A percentile compares a stretch with the other conserved stretches of the same genome.
These are phyloP conservation scores for Apotomis betuletana DNA, from an alignment of 2,888 invertebrate genomes.

Conservation along the genomic window DNA sequence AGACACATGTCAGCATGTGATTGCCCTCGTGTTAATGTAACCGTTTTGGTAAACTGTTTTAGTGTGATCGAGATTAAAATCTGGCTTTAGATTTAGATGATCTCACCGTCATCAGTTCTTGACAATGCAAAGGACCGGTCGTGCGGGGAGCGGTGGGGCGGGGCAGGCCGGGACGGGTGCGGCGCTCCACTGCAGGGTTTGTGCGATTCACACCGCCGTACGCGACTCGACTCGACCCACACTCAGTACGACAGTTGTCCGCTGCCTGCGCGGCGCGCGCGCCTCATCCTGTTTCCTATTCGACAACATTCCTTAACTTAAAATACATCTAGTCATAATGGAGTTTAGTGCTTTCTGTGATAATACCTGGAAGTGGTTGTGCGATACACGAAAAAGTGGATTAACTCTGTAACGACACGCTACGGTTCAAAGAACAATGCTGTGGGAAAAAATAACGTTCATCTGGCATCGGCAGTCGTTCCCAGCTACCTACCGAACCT, in stretches of 20 bases:
- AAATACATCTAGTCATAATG: conserved; percentile 66
- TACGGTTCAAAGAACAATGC: conserved; percentile 83
- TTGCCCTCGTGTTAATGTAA: background rate
- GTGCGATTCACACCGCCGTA: conserved; percentile 68
- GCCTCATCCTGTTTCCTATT: conserved; percentile 55
- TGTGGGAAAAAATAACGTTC: conserved; percentile 85
- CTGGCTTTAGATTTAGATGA: conserved; percentile 75
- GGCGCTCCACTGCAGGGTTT: conserved; percentile 72
- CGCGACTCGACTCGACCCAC: conserved; percentile 59
- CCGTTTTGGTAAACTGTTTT: conserved; percentile 38
- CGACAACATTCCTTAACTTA: conserved; percentile 63
- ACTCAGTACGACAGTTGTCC: conserved; percentile 74
- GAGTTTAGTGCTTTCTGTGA: conserved; percentile 56
- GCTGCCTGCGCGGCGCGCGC: conserved; percentile 79
- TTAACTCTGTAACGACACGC: conserved; percentile 64
- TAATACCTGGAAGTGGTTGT: conserved; percentile 54
- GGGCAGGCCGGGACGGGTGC: conserved; percentile 61
- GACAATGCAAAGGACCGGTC: conserved; percentile 82
- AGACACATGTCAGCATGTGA: background rate
- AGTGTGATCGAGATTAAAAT: conserved; percentile 62
- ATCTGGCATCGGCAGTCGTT: conserved; percentile 83
- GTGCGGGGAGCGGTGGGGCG: conserved; percentile 62
- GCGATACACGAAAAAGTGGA: conserved; percentile 62
- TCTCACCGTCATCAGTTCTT: conserved; percentile 78
- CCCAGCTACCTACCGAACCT: conserved; percentile 80